Evolutionary conservation across 2,888 invertebrate species (phyloP), one percentile per base, ranked within the genome.

Genomic region (Cephonodes hylas): DNA sequence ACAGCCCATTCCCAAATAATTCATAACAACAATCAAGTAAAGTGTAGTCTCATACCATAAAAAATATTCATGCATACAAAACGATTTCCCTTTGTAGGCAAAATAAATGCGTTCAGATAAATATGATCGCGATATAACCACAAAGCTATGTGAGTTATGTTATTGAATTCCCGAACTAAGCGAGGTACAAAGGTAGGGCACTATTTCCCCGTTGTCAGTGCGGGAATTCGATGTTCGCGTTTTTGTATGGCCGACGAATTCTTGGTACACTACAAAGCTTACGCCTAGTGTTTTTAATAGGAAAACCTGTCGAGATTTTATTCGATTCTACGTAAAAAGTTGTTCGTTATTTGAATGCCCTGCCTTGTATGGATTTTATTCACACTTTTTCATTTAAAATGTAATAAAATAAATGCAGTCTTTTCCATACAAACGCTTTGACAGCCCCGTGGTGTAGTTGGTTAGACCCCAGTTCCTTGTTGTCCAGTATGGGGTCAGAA

Each of bases 81-180:
- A 53, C 48, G 25, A 53, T 31, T 46, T 53, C 18, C 27, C 53
- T 64, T 62, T 58, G 59, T 59, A 64, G 65, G 38, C 60, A 67
- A 65, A 69, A 71, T 62, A 66, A 69, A 72, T 65, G 65, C 64
- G 64, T 66, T 68, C 58, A 66, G 61, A 62, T 62, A 68, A 64
- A 69, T 70, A 67, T 61, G 59, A 60, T 64, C 67, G 70, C 74
- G 70, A 76, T 72, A 63, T 60, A 72, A 71, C 66, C 66, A 27
- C 61, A 31, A 62, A 60, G 45, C 62, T 62, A 59, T 66, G 60
- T 61, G 66, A 70, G 64, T 59, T 64, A 67, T 65, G 66, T 71
- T 72, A 76, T 76, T 70, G 72, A 71, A 73, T 70, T 70, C 66
- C 64, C 64, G 70, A 73, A 76, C 66, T 70, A 71, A 71, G 27